Evolutionary conservation across 2,113 vertebrate genomes (phyloP).

Genomic region (Pituophis catenifer): DNA sequence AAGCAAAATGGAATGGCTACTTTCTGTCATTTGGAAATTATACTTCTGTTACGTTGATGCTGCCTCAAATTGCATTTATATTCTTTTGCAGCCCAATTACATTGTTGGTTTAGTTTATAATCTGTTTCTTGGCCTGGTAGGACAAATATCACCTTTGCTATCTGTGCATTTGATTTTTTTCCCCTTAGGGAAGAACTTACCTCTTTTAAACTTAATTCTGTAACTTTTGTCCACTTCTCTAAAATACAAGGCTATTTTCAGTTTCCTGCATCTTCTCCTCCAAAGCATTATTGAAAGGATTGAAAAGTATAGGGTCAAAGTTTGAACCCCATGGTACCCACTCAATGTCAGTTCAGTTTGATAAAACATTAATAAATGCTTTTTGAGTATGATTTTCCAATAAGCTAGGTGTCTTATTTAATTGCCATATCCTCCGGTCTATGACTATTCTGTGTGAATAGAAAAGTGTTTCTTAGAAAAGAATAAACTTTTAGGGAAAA

Average conservation of each 20-base stretch:
- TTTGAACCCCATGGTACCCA: background rate
- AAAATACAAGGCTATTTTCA: background rate
- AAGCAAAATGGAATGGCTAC: background rate
- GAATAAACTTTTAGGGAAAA: background rate
- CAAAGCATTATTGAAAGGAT: background rate
- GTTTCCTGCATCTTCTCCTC: background rate
- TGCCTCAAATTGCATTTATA: background rate
- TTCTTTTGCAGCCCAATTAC: background rate
- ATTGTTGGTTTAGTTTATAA: background rate
- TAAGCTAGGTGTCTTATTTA: background rate
- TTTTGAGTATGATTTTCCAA: background rate
- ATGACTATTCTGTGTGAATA: background rate
- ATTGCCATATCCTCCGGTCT: background rate
- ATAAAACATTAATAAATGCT: background rate
- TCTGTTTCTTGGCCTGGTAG: background rate
- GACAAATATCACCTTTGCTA: background rate
- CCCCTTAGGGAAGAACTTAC: background rate
- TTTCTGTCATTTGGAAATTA: background rate
- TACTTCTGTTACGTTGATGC: background rate
- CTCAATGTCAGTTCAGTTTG: background rate
- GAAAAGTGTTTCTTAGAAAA: background rate
- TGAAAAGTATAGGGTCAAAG: background rate
- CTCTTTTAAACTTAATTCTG: background rate
- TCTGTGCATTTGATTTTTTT: background rate
- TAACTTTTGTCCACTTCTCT: background rate